phyloP scores from a whole-genome alignment of 2,797 vertebrate species.

The Etheostoma nigrum region DNA sequence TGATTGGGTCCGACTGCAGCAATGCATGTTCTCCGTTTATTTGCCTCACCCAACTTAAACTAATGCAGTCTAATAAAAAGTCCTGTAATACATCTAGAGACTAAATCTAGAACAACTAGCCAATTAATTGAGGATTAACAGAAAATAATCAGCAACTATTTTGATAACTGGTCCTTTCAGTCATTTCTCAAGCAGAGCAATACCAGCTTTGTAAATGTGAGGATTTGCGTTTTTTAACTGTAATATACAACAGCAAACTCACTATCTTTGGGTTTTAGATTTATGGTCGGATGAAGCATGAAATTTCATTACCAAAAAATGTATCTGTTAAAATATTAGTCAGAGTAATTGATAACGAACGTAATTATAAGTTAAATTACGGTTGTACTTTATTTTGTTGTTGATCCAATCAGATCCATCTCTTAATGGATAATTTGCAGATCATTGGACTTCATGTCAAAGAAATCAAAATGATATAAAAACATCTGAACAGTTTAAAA shows the following conservation, averaged over 20 bases:
- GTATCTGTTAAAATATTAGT: too few species aligned
- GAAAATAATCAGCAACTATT: not conserved
- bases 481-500: too few species aligned
- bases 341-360: too few species aligned
- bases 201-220: not conserved
- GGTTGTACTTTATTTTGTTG: too few species aligned
- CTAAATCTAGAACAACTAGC: not conserved
- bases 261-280: not conserved
- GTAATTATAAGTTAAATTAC: too few species aligned
- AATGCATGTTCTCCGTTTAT: not conserved
- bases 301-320: not conserved
- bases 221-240: not conserved
- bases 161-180: not conserved
- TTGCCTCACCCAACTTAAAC: not conserved
- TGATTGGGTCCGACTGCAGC: slow-evolving; percentile 1
- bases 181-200: too few species aligned
- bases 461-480: not conserved
- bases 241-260: not conserved
- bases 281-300: not conserved
- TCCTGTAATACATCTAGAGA: not conserved
- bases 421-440: not conserved
- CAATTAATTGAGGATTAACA: not conserved
- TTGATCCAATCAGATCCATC: too few species aligned
- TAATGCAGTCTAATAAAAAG: not conserved
- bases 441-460: not conserved